Evolutionary conservation across 2,888 invertebrate species (phyloP).

Genomic region (Rotaria sp.): DNA sequence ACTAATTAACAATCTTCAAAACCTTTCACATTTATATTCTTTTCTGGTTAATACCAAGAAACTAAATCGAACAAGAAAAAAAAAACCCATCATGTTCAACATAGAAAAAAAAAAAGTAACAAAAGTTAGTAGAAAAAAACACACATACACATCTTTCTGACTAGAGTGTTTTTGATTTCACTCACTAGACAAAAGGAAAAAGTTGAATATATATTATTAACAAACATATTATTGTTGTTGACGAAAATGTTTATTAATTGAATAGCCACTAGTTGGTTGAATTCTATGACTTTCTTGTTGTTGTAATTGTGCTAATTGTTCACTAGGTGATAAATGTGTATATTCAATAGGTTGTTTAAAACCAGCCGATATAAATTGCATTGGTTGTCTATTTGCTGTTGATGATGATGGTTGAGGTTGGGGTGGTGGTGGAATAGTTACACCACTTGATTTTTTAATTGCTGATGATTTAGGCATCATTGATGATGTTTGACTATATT

Average conservation of each 20-base stretch:
- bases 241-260: neutral
- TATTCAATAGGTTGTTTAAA: neutral
- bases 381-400: neutral
- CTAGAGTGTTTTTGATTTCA: neutral
- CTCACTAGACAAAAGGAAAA: neutral
- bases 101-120: neutral
- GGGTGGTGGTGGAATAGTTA: conserved; percentile 7
- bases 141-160: neutral
- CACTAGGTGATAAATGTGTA: neutral
- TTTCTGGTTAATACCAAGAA: neutral
- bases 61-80: neutral
- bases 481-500: neutral
- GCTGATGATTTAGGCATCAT: neutral
- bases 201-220: neutral
- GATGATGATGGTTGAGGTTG: neutral
- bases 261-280: conserved; percentile 1
- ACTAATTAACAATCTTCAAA: neutral
- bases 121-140: neutral
- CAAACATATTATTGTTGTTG: neutral
- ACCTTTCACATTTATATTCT: neutral
- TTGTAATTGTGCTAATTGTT: conserved; percentile 26
- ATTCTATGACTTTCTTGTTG: conserved; percentile 20
- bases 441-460: neutral
- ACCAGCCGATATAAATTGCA: conserved; percentile 25
- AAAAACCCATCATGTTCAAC: neutral